Evolutionary conservation across 1,140 invertebrate genomes (phyloP), one percentile per base, ranked within the genome.

Genomic region (Lordiphosa collinella): DNA sequence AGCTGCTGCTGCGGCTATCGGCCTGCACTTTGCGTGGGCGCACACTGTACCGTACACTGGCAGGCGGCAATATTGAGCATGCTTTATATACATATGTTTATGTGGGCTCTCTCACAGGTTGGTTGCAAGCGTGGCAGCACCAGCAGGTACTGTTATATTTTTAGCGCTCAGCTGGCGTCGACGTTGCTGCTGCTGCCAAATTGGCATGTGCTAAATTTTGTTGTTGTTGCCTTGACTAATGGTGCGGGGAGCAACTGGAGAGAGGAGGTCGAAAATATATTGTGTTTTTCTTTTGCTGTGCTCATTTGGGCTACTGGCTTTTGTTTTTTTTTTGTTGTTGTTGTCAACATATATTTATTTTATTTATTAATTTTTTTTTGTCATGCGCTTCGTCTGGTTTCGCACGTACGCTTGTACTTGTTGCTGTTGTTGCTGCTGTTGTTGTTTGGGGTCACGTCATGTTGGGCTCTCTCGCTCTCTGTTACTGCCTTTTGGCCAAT

Each of bases 101-200:
- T 18, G 18, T 12, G 18, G 43, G 37, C 25, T 48, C 31, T 3
- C 35, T 47, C 29, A 36, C 51, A 13, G 46, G 25, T 69, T 66
- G 75, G 70, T 66, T 80, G 75, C 75, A 79, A 79, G 73, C 67
- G 73, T 59, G 72, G 53, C 54, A 59, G 74, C 53, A 44, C 68
- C 74, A 79, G 69, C 64, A 74, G 65, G 69, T 74, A 80, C 75
- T 70, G 75, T 80, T 79, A 79, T 80, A 79, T 79, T 79, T 79
- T 66, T 80, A 79, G 75, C 75, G 49, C 52, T 25, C 22, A 25
- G 52, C 29, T 66, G 64, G 43, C 41, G 40, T 25, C 53, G 41
- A n/a, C 12, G 62, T 38, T 10, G 16, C 8, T 58, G 40, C 32
- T 34, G 59, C 61, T 54, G 51, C 18, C 55, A 71, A 80, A 74